A percentile compares a stretch with the other conserved stretches of the same genome.
phyloP scores from a whole-genome alignment of 2,113 vertebrate species.

The Petaurus breviceps region DNA sequence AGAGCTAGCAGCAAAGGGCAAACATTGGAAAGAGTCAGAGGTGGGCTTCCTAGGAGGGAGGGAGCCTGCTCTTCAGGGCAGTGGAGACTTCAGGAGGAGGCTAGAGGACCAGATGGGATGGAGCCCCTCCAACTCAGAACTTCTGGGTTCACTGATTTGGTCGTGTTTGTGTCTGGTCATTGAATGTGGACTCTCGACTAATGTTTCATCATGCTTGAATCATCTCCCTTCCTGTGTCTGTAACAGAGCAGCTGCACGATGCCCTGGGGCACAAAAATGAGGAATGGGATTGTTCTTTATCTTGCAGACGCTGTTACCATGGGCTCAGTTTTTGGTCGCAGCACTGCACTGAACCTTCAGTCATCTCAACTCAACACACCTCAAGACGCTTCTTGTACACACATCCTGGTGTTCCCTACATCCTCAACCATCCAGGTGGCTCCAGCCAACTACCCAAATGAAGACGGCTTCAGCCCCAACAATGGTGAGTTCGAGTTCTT shows the following conservation, averaged over 20 bases:
- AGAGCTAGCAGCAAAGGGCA: not conserved
- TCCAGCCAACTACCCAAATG: slow-evolving; percentile 94
- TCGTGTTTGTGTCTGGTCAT: not conserved
- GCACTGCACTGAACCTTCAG: slow-evolving; percentile 96
- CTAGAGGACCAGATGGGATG: not conserved
- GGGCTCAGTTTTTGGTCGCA: slow-evolving; percentile 98
- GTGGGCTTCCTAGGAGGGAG: too few relatives aligned
- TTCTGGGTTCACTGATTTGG: not conserved
- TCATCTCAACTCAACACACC: slow-evolving; percentile 98
- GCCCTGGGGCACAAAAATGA: not conserved
- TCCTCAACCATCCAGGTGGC: slow-evolving; percentile 97
- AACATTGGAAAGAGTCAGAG: not conserved
- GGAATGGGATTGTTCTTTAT: not conserved
- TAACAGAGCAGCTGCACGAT: not conserved
- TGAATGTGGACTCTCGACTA: not conserved
- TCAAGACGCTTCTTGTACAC: slow-evolving; percentile 97
- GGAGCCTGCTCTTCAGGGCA: not conserved
- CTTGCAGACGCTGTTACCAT: slow-evolving; percentile 94
- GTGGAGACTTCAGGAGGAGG: not conserved
- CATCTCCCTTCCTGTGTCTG: not conserved
- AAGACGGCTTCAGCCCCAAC: slow-evolving; percentile 91
- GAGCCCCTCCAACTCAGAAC: too few relatives aligned
- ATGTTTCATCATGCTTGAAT: not conserved
- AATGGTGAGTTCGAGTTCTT: slow-evolving; percentile 85
- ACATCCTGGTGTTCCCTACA: slow-evolving; percentile 98